phyloP scores from a whole-genome alignment of 2,113 vertebrate genomes.

The Plecturocebus donacophilus region DNA sequence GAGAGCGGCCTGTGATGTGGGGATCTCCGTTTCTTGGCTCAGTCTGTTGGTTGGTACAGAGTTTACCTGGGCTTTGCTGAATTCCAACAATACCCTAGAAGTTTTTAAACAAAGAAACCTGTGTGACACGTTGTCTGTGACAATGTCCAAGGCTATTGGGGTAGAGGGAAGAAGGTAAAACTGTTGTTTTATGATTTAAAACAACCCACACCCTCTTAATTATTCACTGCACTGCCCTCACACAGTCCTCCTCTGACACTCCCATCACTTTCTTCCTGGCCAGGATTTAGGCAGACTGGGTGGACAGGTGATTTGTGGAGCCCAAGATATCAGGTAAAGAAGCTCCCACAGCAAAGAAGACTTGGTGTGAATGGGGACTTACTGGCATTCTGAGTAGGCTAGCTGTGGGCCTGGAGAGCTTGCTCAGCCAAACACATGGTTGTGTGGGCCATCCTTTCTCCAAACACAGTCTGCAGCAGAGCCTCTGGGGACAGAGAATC shows the following conservation, averaged over 20 bases:
- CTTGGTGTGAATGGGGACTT: background rate
- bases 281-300: background rate
- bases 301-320: background rate
- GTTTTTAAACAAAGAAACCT: conserved; percentile 66
- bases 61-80: conserved; percentile 82
- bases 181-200: background rate
- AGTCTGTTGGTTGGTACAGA: background rate
- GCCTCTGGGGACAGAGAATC: background rate
- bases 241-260: background rate
- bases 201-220: background rate
- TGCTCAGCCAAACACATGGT: background rate
- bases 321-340: background rate
- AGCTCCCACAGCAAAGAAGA: background rate
- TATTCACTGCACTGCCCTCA: background rate
- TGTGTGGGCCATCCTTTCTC: background rate
- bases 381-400: background rate
- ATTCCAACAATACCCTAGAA: conserved; percentile 83
- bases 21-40: background rate
- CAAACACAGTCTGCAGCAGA: background rate
- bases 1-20: background rate
- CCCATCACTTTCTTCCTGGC: background rate
- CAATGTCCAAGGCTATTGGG: background rate
- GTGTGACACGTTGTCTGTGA: conserved; percentile 28
- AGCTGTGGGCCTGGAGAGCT: background rate
- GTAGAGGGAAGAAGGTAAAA: background rate